phyloP scores from a whole-genome alignment of 2,888 invertebrate genomes.

The Cheilosia impressa region DNA sequence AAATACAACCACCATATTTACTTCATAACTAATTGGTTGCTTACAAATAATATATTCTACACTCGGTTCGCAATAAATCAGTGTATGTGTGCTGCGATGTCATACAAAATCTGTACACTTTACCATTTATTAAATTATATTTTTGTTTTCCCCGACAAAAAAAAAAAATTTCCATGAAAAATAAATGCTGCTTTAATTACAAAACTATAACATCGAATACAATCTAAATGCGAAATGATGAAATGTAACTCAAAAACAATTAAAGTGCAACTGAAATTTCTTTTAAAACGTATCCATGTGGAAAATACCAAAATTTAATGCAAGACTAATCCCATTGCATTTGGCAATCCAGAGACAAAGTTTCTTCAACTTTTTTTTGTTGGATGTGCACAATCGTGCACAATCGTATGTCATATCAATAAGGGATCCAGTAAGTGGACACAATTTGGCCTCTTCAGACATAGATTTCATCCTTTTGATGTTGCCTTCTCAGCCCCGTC shows the following conservation, averaged over 20 bases:
- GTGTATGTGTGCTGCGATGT: neutral
- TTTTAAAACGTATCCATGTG: conserved; percentile 3
- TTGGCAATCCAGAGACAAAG: conserved; percentile 12
- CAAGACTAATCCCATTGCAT: conserved; percentile 11
- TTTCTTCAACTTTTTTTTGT: conserved; percentile 4
- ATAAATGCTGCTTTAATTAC: too few species aligned
- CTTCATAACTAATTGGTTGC: neutral
- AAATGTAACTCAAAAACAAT: neutral
- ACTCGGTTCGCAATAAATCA: neutral
- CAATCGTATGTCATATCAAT: conserved; percentile 38
- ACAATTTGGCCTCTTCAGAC: conserved; percentile 42
- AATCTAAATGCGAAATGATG: neutral
- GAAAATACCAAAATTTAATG: conserved; percentile 32
- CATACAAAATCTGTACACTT: neutral
- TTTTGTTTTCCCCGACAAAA: neutral
- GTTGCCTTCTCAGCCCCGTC: conserved; percentile 6
- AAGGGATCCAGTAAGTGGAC: conserved; percentile 24
- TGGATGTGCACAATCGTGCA: conserved; percentile 34
- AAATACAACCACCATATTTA: neutral
- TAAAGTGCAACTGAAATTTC: neutral
- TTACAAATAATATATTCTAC: neutral
- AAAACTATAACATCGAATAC: neutral
- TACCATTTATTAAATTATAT: neutral
- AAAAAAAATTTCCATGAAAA: neutral
- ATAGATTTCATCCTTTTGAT: conserved; percentile 25